Base-by-base conservation (phyloP, 2,888 invertebrate species). In the Electrophaes corylata region DNA sequence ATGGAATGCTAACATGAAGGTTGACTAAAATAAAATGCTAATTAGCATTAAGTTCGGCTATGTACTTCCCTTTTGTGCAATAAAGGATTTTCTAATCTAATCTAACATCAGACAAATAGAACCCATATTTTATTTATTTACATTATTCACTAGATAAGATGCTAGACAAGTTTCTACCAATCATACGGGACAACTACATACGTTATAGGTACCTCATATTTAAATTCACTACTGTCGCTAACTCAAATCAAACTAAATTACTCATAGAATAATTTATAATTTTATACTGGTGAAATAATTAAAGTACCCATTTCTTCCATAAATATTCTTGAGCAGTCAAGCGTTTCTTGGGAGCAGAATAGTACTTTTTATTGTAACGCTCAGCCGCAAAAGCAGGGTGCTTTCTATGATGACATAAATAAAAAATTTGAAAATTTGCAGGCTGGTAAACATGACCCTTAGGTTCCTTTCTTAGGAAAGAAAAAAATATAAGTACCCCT, bases 231-330 rank as follows among this genome's bases (percentile, higher is more conserved):
- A 10, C 8, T 40, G 19, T 40, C 8, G 14, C 37, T 37, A 37
- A 16, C 10, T 37, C 8, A 37, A 16, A 37, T 16, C 10, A 12
- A 37, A 37, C 16, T 37, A 16, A 2, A 8, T 6, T 29, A 6
- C 8, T 37, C 10, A 1, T 10, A 10, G 16, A 37, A 37, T 10
- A 10, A 37, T 37, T 10, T 37, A 4, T 35, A 12, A 5, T 5
- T 35, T 14, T 35, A 16, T 37, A 37, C 16, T 16, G 10, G 16
- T 37, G 14, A 37, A 37, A 16, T 37, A 5, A 37, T 16, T 37
- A 37, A 16, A 37, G 67, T 89, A 91, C 90, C 91, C 88, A 88
- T 88, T 89, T 88, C 72, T 86, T 89, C 91, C 87, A 88, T 66
- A 84, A 86, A 80, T 88, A 87, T 65, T 90, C 88, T 64, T 86